Conservation (phyloP, 2,888 invertebrate species). For the Alentia gelatinosa region DNA sequence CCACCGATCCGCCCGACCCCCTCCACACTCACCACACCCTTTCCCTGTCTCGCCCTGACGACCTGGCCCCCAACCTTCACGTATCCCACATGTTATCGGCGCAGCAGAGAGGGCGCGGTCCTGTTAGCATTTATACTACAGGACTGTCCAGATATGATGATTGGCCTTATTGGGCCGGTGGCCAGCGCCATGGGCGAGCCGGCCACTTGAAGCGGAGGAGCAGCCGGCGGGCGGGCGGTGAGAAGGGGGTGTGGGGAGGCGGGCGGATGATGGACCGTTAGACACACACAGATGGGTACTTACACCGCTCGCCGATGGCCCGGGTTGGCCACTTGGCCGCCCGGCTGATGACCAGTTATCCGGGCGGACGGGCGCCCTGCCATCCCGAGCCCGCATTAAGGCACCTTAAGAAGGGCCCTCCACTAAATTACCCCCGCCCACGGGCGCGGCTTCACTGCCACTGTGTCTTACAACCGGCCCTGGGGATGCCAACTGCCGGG, state of each 20-base stretch:
- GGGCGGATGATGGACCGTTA: not conserved
- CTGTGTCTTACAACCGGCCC: not conserved
- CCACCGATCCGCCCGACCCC: not conserved
- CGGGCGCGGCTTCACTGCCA: not conserved
- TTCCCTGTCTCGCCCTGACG: not conserved
- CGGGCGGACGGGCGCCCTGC: not conserved
- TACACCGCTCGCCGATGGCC: not conserved
- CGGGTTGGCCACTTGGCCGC: not conserved
- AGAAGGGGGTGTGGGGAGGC: not conserved
- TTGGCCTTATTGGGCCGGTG: not conserved
- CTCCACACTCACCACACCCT: not conserved
- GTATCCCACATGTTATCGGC: not conserved
- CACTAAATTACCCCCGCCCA: not conserved
- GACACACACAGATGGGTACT: not conserved
- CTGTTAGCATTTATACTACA: not conserved
- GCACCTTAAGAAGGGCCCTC: not conserved
- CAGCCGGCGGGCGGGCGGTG: not conserved
- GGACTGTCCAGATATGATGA: not conserved
- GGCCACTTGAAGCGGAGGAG: not conserved
- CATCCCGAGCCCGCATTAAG: not conserved
- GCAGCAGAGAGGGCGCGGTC: not conserved
- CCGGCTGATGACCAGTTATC: constrained; percentile 5
- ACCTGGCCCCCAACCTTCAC: too few relatives aligned
- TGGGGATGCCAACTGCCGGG: not conserved
- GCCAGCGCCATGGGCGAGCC: not conserved